These are phyloP conservation scores for Conistra vaccinii DNA, from an alignment of 2,888 invertebrate species.

Conservation along the genomic window DNA sequence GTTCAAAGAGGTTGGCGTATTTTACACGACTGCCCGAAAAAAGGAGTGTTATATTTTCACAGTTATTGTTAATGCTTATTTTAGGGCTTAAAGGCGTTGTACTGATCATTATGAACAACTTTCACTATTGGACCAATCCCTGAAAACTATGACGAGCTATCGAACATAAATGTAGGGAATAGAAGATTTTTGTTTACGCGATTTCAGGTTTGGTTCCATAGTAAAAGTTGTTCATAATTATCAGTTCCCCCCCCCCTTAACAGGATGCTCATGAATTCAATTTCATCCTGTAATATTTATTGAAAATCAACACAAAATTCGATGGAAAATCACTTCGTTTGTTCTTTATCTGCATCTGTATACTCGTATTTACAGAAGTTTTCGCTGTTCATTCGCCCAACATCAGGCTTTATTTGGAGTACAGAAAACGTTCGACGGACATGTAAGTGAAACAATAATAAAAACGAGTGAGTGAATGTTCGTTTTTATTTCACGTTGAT, in stretches of 20 bases:
- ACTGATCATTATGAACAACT: no score
- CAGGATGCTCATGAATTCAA: no score
- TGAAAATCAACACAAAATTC: not conserved
- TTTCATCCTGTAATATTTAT: no score
- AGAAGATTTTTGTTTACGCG: no score
- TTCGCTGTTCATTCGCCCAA: constrained; percentile 5
- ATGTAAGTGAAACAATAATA: constrained; percentile 41
- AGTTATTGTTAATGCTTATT: no score
- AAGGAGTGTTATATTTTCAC: not conserved
- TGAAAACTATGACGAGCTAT: no score
- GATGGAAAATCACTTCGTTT: constrained; percentile 8
- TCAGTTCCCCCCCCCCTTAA: no score
- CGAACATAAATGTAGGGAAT: no score
- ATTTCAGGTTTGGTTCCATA: no score
- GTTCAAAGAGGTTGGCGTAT: constrained; percentile 1
- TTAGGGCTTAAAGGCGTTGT: no score
- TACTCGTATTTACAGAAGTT: constrained; percentile 12
- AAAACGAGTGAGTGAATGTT: constrained; percentile 23
- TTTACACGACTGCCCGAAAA: not conserved
- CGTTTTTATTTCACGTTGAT: constrained; percentile 44
- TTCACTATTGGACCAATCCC: no score
- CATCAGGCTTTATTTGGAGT: constrained; percentile 50
- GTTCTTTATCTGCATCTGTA: not conserved
- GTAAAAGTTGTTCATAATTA: no score
- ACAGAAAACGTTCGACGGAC: constrained; percentile 30